A percentile compares a stretch with the other conserved stretches of the same genome.
Evolutionary conservation across 2,888 invertebrate genomes (phyloP).

Genomic region (Opisthograptis luteolata): DNA sequence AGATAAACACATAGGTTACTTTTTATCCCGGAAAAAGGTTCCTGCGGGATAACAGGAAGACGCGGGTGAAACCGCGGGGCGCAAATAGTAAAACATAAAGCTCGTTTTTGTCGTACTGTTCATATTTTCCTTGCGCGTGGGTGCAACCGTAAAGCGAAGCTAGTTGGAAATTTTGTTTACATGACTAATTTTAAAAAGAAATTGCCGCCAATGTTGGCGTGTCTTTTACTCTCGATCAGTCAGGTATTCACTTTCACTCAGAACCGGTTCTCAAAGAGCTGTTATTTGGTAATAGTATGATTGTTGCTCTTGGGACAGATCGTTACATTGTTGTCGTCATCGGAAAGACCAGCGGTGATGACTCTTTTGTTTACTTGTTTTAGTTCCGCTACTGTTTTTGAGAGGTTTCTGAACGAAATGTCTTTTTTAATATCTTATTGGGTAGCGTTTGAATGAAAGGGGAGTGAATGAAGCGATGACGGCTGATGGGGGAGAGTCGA

Average conservation of each 20-base stretch:
- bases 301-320: slow-evolving; percentile 1
- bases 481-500: too few species aligned
- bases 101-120: too few species aligned
- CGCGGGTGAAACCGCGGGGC: too few species aligned
- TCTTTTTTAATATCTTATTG: too few species aligned
- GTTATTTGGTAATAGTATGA: slow-evolving; percentile 14
- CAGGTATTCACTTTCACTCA: slow-evolving; percentile 22
- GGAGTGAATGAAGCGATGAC: too few species aligned
- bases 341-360: not conserved
- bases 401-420: not conserved
- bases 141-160: too few species aligned
- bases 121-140: too few species aligned
- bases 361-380: not conserved
- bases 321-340: not conserved
- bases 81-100: too few species aligned
- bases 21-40: too few species aligned
- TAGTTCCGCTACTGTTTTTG: not conserved
- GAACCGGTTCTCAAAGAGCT: not conserved
- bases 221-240: slow-evolving; percentile 2
- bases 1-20: too few species aligned
- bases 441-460: too few species aligned
- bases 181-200: slow-evolving; percentile 24
- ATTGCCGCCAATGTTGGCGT: slow-evolving; percentile 13
- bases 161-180: slow-evolving; percentile 22
- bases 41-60: too few species aligned